phyloP scores from a whole-genome alignment of 2,888 invertebrate genomes.

The Rhopalosiphum nymphaeae region DNA sequence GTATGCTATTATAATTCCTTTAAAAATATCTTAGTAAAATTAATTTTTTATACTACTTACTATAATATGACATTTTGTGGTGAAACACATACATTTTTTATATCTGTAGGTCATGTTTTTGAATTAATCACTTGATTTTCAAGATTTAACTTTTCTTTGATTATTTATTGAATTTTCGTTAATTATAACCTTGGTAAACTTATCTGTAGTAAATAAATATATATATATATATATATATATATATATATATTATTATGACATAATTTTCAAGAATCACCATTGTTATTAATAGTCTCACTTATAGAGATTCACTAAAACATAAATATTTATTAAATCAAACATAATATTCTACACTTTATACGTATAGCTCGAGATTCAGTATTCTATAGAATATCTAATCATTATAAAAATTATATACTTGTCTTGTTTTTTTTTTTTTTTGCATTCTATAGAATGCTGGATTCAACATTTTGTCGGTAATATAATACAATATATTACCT shows the following conservation, averaged over 20 bases:
- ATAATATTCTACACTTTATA: background rate
- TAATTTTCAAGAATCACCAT: background rate
- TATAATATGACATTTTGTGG: background rate
- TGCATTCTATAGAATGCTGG: background rate
- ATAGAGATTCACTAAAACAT: background rate
- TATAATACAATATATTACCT: background rate
- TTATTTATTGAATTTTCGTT: background rate
- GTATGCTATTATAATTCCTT: background rate
- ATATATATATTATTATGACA: background rate
- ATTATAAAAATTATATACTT: background rate
- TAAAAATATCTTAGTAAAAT: background rate
- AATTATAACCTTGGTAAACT: background rate
- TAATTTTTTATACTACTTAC: background rate
- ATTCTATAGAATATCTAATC: background rate
- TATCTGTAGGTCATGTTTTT: background rate
- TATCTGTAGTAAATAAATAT: background rate
- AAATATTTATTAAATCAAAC: background rate
- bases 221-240: too few relatives aligned
- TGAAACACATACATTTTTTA: background rate
- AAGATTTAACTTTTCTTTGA: background rate
- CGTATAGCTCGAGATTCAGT: background rate
- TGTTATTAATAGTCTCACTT: background rate
- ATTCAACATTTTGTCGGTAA: background rate
- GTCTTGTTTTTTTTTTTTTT: background rate
- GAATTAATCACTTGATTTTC: background rate